Evolutionary conservation across 2,113 vertebrate species (phyloP).

Genomic region (Opisthocomus hoazin): DNA sequence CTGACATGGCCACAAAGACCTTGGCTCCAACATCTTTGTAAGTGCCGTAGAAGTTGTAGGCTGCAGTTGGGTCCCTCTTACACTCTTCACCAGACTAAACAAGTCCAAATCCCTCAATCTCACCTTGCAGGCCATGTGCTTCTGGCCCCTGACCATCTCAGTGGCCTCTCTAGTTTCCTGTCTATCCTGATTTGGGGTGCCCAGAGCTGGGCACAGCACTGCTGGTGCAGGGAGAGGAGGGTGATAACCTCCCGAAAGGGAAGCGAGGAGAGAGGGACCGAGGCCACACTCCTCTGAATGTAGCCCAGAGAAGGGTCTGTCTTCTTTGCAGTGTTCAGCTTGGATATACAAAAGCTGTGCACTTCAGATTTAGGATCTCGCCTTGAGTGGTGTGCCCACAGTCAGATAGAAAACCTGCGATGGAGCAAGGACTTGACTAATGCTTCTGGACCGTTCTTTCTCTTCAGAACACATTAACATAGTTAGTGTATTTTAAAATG

Average conservation of each 20-base stretch:
- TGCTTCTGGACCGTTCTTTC: not conserved
- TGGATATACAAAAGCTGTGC: not conserved
- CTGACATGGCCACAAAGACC: not conserved
- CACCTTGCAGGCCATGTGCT: not conserved
- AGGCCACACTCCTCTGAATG: not conserved
- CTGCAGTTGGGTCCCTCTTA: not conserved
- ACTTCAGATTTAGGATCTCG: not conserved
- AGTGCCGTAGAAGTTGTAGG: not conserved
- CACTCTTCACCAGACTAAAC: not conserved
- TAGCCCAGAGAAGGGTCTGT: not conserved
- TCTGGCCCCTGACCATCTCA: not conserved
- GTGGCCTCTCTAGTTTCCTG: not conserved
- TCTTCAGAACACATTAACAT: not conserved
- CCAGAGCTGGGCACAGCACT: not conserved
- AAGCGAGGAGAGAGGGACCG: not conserved
- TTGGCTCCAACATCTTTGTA: not conserved
- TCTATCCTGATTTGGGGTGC: not conserved
- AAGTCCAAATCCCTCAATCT: not conserved
- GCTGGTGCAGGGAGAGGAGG: not conserved
- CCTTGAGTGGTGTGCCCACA: fast-evolving
- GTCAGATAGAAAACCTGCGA: not conserved
- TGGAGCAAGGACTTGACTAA: not conserved
- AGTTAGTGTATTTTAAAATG: not conserved
- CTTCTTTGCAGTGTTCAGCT: not conserved
- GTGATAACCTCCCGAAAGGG: fast-evolving